These are phyloP conservation scores for Forbesichthys papilliferus DNA, from an alignment of 2,113 vertebrate genomes.

Conservation along the genomic window DNA sequence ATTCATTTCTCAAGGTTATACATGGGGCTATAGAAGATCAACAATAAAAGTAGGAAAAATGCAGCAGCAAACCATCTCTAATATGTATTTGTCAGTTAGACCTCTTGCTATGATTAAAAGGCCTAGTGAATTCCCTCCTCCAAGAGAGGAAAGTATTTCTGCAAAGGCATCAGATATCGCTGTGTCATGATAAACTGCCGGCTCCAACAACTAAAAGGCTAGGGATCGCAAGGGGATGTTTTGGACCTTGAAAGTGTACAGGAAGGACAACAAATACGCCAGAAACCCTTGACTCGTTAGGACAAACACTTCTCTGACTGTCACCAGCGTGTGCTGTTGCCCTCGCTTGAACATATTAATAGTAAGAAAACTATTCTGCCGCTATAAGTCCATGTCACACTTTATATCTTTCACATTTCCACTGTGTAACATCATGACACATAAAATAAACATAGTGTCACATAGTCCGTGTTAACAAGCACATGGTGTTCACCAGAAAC, in stretches of 20 bases:
- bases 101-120: slow-evolving; percentile 76
- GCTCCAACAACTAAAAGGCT: slow-evolving; percentile 62
- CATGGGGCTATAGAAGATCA: slow-evolving; percentile 68
- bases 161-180: slow-evolving; percentile 80
- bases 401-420: no score
- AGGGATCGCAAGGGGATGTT: slow-evolving; percentile 61
- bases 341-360: slow-evolving; percentile 18
- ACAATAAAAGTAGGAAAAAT: slow-evolving; percentile 69
- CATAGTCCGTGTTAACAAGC: not conserved
- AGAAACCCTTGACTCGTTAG: slow-evolving; percentile 53
- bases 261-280: slow-evolving; percentile 56
- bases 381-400: not conserved
- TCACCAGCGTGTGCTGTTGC: slow-evolving; percentile 24
- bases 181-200: slow-evolving; percentile 72
- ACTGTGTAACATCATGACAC: not conserved
- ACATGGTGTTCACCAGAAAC: slow-evolving; percentile 1
- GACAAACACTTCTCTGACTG: slow-evolving; percentile 26
- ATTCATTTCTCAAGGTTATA: slow-evolving; percentile 74
- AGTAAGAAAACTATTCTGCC: not conserved
- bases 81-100: slow-evolving; percentile 76
- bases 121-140: slow-evolving; percentile 68
- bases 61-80: slow-evolving; percentile 62
- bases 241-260: slow-evolving; percentile 69
- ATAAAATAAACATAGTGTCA: not conserved
- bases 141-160: slow-evolving; percentile 72